Evolutionary conservation across 2,797 vertebrate genomes (phyloP).

Genomic region (Echeneis naucrates): DNA sequence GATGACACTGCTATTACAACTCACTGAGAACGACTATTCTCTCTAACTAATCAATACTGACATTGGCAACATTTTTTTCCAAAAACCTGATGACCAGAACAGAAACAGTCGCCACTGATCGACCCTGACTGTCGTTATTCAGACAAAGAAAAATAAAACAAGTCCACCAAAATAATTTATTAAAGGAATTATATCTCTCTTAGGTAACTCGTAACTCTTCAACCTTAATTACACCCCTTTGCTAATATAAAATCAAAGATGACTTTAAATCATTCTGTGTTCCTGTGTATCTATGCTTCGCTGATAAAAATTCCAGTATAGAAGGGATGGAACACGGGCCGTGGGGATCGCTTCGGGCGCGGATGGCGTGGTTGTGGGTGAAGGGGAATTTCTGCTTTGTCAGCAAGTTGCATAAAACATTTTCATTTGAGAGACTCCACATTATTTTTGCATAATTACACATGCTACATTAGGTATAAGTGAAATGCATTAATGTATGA

Average conservation of each 20-base stretch:
- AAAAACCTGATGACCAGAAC: background rate
- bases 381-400: conserved; percentile 48
- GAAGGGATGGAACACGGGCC: conserved; percentile 29
- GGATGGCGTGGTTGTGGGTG: conserved; percentile 19
- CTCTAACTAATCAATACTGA: conserved; percentile 12
- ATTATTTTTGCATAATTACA: conserved; percentile 32
- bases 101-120: conserved; percentile 7
- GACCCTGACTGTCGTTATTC: background rate
- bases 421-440: conserved; percentile 28
- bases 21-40: background rate
- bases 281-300: background rate
- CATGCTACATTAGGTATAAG: conserved; percentile 63
- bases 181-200: background rate
- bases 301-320: conserved; percentile 3
- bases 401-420: conserved; percentile 35
- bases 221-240: background rate
- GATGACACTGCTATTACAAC: conserved; percentile 1
- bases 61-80: conserved; percentile 14
- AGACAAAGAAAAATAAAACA: background rate
- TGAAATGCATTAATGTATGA: conserved; percentile 34
- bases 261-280: background rate
- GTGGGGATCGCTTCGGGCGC: too few species aligned
- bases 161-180: conserved; percentile 4
- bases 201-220: background rate
- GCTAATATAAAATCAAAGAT: background rate